Evolutionary conservation across 2,797 vertebrate genomes (phyloP).

Genomic region (Pangasius krempfi): DNA sequence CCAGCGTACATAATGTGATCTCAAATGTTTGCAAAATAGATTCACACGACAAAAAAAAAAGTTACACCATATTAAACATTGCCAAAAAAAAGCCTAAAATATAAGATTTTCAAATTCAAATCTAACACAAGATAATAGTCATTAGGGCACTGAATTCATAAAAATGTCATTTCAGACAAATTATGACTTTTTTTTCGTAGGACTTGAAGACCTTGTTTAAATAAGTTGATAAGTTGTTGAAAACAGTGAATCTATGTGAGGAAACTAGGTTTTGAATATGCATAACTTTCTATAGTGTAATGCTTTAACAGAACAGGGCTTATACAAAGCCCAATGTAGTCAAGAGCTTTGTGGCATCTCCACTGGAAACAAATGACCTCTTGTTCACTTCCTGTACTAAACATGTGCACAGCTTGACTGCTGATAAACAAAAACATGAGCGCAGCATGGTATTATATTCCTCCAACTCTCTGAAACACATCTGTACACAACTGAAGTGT

Average conservation of each 20-base stretch:
- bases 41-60: not conserved
- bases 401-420: constrained; percentile 25
- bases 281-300: not conserved
- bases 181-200: not conserved
- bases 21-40: not conserved
- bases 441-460: not conserved
- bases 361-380: constrained; percentile 48
- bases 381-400: constrained; percentile 46
- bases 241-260: not conserved
- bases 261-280: not conserved
- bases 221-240: not conserved
- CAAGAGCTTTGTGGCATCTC: constrained; percentile 33
- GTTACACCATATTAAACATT: not conserved
- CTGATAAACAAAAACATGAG: constrained; percentile 38
- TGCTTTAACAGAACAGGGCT: not conserved
- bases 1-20: not conserved
- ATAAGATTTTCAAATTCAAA: not conserved
- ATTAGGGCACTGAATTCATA: not conserved
- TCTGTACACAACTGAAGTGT: constrained; percentile 39
- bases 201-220: too few species aligned
- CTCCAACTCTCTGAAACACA: constrained; percentile 39
- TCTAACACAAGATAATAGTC: not conserved
- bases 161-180: not conserved
- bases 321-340: not conserved
- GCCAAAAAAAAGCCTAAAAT: not conserved